A percentile compares a stretch with the other conserved stretches of the same genome.
These are phyloP conservation scores for Benitochromis conjunctus DNA, from an alignment of 2,113 vertebrate genomes.

Conservation along the genomic window DNA sequence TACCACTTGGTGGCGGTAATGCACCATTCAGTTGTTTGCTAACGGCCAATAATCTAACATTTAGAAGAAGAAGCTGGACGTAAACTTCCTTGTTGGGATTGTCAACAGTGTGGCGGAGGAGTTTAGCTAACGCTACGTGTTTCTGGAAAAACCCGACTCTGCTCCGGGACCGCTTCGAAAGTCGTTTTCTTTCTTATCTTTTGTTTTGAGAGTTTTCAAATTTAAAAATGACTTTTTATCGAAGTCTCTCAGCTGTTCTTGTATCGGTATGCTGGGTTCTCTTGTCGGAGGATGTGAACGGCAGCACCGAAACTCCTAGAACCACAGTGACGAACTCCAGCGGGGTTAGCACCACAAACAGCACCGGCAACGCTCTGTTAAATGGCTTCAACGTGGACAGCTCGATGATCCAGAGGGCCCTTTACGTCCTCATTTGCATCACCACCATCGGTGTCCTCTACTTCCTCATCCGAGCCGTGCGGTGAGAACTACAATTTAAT, in stretches of 20 bases:
- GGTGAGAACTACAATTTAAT: constrained; percentile 4
- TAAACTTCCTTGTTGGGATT: constrained; percentile 33
- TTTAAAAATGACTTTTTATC: constrained; percentile 12
- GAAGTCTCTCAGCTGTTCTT: not conserved
- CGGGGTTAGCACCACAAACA: not conserved
- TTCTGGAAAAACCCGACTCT: not conserved
- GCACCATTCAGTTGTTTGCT: too few relatives aligned
- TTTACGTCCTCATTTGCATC: constrained; percentile 60
- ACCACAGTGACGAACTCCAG: not conserved
- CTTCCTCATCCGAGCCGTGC: constrained; percentile 61
- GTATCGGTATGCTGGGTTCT: not conserved
- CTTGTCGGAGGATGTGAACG: not conserved
- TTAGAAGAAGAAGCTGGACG: not conserved
- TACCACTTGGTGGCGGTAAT: too few relatives aligned
- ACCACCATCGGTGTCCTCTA: constrained; percentile 49
- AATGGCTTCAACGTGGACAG: not conserved
- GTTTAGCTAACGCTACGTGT: not conserved
- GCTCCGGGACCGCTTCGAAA: not conserved
- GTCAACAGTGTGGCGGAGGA: constrained; percentile 25
- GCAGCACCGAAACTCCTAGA: not conserved
- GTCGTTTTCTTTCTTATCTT: rapidly evolving
- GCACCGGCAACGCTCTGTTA: not conserved
- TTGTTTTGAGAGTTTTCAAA: not conserved
- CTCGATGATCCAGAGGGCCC: constrained; percentile 56
- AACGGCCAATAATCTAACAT: too few relatives aligned